Conservation (phyloP, 2,113 vertebrate species). For the Smithornis capensis region DNA sequence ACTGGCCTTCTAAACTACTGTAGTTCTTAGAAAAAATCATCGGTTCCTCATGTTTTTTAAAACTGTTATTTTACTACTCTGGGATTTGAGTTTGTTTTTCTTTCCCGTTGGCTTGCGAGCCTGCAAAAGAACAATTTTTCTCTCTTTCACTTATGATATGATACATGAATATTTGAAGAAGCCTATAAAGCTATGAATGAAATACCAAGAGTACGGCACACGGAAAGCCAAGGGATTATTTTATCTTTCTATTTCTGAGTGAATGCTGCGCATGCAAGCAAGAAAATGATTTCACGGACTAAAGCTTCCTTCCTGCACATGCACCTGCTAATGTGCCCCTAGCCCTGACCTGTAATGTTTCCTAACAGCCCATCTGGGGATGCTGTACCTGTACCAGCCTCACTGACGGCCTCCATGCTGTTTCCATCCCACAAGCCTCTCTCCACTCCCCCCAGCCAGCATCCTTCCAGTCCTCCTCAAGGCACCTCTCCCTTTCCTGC, state of each 20-base stretch:
- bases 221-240: conserved; percentile 16
- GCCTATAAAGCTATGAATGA: conserved; percentile 59
- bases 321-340: conserved; percentile 4
- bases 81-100: conserved; percentile 52
- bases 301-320: conserved; percentile 38
- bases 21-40: background rate
- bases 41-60: conserved; percentile 5
- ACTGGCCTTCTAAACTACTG: background rate
- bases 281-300: conserved; percentile 54
- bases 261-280: conserved; percentile 60
- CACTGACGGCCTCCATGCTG: accelerated
- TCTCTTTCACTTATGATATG: conserved; percentile 62
- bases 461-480: background rate
- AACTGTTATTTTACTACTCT: conserved; percentile 1
- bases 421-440: background rate
- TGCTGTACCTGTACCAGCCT: background rate
- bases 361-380: background rate
- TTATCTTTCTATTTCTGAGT: conserved; percentile 48
- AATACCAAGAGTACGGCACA: conserved; percentile 25
- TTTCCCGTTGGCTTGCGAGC: conserved; percentile 25
- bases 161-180: conserved; percentile 66
- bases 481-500: background rate
- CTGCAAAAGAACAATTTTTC: conserved; percentile 60
- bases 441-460: background rate
- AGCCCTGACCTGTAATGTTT: conserved; percentile 29